phyloP scores from a whole-genome alignment of 2,113 vertebrate species.

The Dipodomys ordii region DNA sequence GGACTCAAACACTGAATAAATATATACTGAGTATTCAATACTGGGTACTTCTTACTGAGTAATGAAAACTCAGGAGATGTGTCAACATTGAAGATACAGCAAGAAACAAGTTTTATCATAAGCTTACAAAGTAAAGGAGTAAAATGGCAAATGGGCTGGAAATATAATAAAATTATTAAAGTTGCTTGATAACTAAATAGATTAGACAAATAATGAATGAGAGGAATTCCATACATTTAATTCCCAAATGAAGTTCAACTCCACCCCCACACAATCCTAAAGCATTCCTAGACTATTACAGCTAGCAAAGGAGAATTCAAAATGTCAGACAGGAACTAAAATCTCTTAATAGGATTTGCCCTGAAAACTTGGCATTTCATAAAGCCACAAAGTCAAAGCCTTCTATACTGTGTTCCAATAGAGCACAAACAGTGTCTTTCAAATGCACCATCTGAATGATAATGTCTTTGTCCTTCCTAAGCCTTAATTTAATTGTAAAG shows the following conservation, averaged over 20 bases:
- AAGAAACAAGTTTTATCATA: slow-evolving; percentile 20
- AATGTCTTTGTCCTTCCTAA: slow-evolving; percentile 42
- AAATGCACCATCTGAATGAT: background rate
- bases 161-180: background rate
- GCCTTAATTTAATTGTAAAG: slow-evolving; percentile 79
- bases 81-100: background rate
- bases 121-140: background rate
- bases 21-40: background rate
- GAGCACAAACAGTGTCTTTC: slow-evolving; percentile 50
- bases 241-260: slow-evolving; percentile 38
- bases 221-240: background rate
- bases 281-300: background rate
- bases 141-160: background rate
- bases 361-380: slow-evolving; percentile 57
- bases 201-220: background rate
- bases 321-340: slow-evolving; percentile 65
- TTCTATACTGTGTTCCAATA: background rate
- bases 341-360: slow-evolving; percentile 70
- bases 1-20: background rate
- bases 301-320: slow-evolving; percentile 39
- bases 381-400: slow-evolving; percentile 44
- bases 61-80: background rate
- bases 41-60: background rate
- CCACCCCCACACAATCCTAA: background rate
- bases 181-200: background rate